A percentile compares a stretch with the other conserved stretches of the same genome.
These are phyloP conservation scores for Forbesichthys agassizii DNA, from an alignment of 2,113 vertebrate genomes.

Conservation along the genomic window DNA sequence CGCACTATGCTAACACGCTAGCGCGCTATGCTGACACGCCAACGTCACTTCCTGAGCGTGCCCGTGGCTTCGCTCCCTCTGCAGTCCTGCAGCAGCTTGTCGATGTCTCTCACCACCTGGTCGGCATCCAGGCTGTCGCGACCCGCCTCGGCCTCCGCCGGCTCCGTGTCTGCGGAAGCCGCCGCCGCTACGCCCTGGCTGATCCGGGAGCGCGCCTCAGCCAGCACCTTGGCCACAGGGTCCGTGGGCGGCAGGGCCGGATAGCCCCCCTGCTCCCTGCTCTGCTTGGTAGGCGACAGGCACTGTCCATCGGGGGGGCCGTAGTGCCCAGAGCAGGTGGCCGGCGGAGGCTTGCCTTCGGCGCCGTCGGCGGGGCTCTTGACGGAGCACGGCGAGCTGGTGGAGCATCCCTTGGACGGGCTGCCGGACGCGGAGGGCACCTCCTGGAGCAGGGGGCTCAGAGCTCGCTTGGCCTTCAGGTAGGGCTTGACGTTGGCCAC, in stretches of 20 bases:
- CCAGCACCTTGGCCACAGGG: slow-evolving; percentile 88
- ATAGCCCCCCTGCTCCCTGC: slow-evolving; percentile 80
- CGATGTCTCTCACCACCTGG: slow-evolving; percentile 97
- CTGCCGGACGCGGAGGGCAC: slow-evolving; percentile 93
- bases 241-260: slow-evolving; percentile 72
- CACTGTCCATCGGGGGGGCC: slow-evolving; percentile 85
- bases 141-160: slow-evolving; percentile 83
- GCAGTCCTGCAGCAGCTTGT: slow-evolving; percentile 99
- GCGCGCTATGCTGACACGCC: background rate
- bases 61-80: slow-evolving; percentile 84
- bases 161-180: slow-evolving; percentile 78
- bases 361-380: slow-evolving; percentile 91
- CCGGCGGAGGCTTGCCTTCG: slow-evolving; percentile 84
- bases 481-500: slow-evolving; percentile 99
- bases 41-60: slow-evolving; percentile 88
- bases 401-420: slow-evolving; percentile 89
- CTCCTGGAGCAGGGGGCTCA: slow-evolving; percentile 97
- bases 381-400: slow-evolving; percentile 84
- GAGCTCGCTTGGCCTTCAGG: slow-evolving; percentile 98
- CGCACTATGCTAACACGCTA: background rate
- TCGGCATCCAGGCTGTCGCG: slow-evolving; percentile 91
- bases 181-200: slow-evolving; percentile 69
- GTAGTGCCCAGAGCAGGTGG: slow-evolving; percentile 82
- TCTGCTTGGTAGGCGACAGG: slow-evolving; percentile 92
- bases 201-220: slow-evolving; percentile 84